These are phyloP conservation scores for Macrotrachela quadricornifera DNA, from an alignment of 1,140 invertebrate genomes.

Conservation along the genomic window DNA sequence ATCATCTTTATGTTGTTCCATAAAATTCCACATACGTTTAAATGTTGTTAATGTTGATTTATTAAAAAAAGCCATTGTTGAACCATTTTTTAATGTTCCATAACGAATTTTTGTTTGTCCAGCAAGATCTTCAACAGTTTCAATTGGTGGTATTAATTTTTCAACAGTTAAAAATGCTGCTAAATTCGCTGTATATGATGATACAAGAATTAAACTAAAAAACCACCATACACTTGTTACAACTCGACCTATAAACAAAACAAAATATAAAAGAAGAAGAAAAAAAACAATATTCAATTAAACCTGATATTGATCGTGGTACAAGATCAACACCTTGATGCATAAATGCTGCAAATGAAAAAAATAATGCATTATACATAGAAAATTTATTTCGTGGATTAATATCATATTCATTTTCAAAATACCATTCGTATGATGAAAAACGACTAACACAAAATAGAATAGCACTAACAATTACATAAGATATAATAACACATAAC, in stretches of 20 bases:
- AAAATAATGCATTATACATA: conserved; percentile 27
- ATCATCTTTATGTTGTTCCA: background rate
- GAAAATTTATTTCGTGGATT: conserved; percentile 33
- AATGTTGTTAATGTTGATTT: background rate
- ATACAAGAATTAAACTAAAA: conserved; percentile 28
- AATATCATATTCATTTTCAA: conserved; percentile 34
- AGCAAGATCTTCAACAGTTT: conserved; percentile 77
- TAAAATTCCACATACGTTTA: conserved; percentile 5
- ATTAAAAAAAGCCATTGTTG: conserved; percentile 69
- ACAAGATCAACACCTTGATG: conserved; percentile 7
- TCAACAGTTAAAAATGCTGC: conserved; percentile 91
- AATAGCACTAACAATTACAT: conserved; percentile 62
- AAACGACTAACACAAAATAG: conserved; percentile 58
- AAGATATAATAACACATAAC: conserved; percentile 22
- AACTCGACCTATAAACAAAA: conserved; percentile 21
- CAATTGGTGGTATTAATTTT: conserved; percentile 80
- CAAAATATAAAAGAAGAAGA: conserved; percentile 20
- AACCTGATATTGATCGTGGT: conserved; percentile 28
- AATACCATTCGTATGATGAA: conserved; percentile 79
- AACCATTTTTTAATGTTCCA: conserved; percentile 59
- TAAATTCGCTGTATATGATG: conserved; percentile 22
- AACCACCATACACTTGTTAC: conserved; percentile 29
- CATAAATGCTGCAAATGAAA: conserved; percentile 21
- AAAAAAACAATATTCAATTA: too few species aligned
- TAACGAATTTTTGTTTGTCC: conserved; percentile 92